Evolutionary conservation across 92 coral and sea anemone genomes (phyloP), one percentile per base, ranked within the genome.

Genomic region (Parazoanthus atlanticus): DNA sequence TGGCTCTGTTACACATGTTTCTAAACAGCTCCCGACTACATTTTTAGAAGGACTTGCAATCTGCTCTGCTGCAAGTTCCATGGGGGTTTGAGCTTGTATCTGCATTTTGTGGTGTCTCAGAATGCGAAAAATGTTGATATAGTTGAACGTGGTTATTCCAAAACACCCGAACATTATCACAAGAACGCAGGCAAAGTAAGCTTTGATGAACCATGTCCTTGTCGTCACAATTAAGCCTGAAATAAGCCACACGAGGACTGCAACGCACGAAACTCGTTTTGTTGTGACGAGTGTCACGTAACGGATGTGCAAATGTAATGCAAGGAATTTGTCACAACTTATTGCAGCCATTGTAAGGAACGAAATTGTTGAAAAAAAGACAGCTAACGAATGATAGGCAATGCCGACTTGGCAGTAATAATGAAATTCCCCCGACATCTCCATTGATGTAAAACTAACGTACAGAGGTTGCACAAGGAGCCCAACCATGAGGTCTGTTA

Each of bases 251-350:
- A 71, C 0, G 32, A 71, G 36, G 13, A 3, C 36, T 30, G 26
- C 33, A 71, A 13, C 32, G 36, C 3, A 12, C 76, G 76, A n/a
- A 9, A 71, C 76, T 28, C 76, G 76, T 71, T 71, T 71, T 71
- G 76, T 28, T 28, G 76, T 71, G 3, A 71, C 76, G 15, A 71
- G 19, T 6, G 11, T 71, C 33, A 71, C 76, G 71, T 65, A 65
- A 65, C 71, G 71, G 12, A 71, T 71, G 36, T 71, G 76, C 36
- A 71, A 28, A 30, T 71, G 76, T 71, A 71, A 71, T 38, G 76
- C 76, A 71, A 71, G 76, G 76, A 26, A 71, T 71, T 16, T 71
- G 76, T 71, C 76, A 71, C 76, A 71, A 71, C 76, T n/a, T 16
- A 71, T 2, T 71, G 34, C 76, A 30, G 34, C 12, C 76, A 71